Evolutionary conservation across 2,797 vertebrate species (phyloP).

Genomic region (Thunnus albacares): DNA sequence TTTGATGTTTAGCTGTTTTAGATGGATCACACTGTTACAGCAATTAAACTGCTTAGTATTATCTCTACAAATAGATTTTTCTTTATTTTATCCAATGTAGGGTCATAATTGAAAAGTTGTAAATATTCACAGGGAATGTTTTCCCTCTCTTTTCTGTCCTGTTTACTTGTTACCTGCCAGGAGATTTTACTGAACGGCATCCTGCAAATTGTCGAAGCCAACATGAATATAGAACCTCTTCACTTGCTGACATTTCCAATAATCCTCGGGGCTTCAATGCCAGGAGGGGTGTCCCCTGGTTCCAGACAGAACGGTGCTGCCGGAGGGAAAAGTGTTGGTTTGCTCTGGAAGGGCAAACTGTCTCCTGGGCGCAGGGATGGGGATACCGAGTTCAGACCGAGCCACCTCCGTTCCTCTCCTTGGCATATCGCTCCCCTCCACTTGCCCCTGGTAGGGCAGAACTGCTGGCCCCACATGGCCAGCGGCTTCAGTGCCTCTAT

Average conservation of each 20-base stretch:
- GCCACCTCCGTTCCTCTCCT: conserved; percentile 89
- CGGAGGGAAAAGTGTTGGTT: conserved; percentile 81
- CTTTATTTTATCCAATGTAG: not conserved
- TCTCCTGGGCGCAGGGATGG: conserved; percentile 86
- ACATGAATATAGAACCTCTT: conserved; percentile 88
- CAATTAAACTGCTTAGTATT: not conserved
- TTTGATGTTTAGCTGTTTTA: conserved; percentile 1
- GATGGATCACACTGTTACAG: conserved; percentile 1
- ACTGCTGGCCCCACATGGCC: conserved; percentile 98
- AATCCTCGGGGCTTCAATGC: conserved; percentile 60
- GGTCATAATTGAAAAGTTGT: not conserved
- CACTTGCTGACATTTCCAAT: conserved; percentile 94
- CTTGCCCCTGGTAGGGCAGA: conserved; percentile 94
- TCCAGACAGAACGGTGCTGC: conserved; percentile 81
- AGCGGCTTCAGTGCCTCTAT: conserved; percentile 95
- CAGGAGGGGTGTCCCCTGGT: conserved; percentile 68
- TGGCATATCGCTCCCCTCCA: conserved; percentile 95
- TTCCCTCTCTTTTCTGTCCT: not conserved
- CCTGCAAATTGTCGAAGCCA: conserved; percentile 91
- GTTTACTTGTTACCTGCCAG: conserved; percentile 77
- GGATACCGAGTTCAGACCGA: conserved; percentile 76
- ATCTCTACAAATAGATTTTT: not conserved
- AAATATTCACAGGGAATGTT: not conserved
- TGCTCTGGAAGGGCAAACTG: conserved; percentile 87
- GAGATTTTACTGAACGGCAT: conserved; percentile 93